phyloP scores from a whole-genome alignment of 2,113 vertebrate genomes.

The Sturnus vulgaris region DNA sequence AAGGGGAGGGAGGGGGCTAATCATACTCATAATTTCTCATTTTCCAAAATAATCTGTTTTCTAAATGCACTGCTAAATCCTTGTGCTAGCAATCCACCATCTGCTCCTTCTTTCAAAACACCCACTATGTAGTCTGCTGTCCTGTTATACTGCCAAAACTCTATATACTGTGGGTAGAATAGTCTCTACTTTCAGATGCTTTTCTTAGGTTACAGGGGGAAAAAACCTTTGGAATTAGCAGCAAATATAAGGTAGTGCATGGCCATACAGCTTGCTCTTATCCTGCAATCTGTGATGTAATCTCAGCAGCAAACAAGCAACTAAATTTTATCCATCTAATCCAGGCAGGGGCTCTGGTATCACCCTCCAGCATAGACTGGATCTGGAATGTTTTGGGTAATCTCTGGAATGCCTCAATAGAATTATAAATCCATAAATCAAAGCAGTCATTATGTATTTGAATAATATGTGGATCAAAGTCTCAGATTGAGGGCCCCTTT shows the following conservation, averaged over 20 bases:
- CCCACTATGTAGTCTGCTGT: constrained; percentile 53
- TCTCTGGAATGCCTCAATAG: constrained; percentile 56
- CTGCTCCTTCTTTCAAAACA: constrained; percentile 58
- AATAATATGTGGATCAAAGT: constrained; percentile 65
- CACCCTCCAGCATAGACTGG: constrained; percentile 23
- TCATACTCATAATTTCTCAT: constrained; percentile 53
- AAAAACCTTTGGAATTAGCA: not conserved
- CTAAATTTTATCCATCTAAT: constrained; percentile 27
- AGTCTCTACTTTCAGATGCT: constrained; percentile 21
- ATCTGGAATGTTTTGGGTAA: constrained; percentile 57
- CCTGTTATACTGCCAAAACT: constrained; percentile 38
- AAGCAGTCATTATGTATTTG: constrained; percentile 63
- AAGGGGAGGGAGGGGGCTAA: not conserved
- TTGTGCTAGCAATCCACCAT: constrained; percentile 60
- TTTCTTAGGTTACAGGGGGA: constrained; percentile 1
- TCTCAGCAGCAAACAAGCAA: constrained; percentile 34
- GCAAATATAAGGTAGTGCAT: not conserved
- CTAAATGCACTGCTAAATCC: constrained; percentile 47
- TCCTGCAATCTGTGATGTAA: constrained; percentile 23
- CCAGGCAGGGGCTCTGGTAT: constrained; percentile 32
- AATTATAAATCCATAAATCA: constrained; percentile 68
- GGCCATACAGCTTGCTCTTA: not conserved
- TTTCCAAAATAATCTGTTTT: constrained; percentile 57
- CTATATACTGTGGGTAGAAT: not conserved
- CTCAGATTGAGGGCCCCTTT: constrained; percentile 55